Base-by-base conservation (phyloP, 2,113 vertebrate genomes). In the Brachyhypopomus occidentalis region DNA sequence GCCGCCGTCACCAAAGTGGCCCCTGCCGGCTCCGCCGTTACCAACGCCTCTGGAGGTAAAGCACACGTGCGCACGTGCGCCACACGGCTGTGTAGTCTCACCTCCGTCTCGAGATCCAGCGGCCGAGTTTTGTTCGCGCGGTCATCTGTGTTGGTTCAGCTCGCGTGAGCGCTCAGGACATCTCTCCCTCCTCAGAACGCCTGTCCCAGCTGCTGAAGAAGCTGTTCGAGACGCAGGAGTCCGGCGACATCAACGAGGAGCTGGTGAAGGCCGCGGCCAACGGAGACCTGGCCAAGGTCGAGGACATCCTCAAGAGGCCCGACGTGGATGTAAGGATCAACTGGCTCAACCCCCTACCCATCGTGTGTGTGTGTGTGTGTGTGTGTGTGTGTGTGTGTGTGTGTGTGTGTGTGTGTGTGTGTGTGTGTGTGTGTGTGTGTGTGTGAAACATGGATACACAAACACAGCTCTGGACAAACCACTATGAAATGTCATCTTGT, bases 141-240 rank as follows among this genome's bases (percentile, higher is more conserved):
- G 36, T 38, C 36, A 38, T 38, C 6, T 6, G 34, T 41, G 0
- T 34, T 27, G 4, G 11, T 64, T 52, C 27, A 2, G 84, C 72
- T 56, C 25, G 56, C 81, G 19, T 83, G 25, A 36, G 12, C 41
- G 66, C 79, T 71, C 82, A 58, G 60, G 62, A 71, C 22, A 45
- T 30, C 22, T 70, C 25, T 62, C 11, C 27, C 19, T 78, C 88
- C 89, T 19, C 83, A 99, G 98, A 99, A 91, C 96, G 98, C 81
- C 91, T 99, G 60, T 99, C 98, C 55, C 97, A 99, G 89, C 91
- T 99, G 45, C 91, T 99, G 89, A 99, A 99, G 92, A 99, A 99
- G 87, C 90, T 99, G 62, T 99, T 99, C 89, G 98, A 99, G 95
- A 99, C 98, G 0, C 98, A 99, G 88, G 98, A 99, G 89, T 99